phyloP scores from a whole-genome alignment of 2,888 invertebrate genomes.

The Hemithea aestivaria region DNA sequence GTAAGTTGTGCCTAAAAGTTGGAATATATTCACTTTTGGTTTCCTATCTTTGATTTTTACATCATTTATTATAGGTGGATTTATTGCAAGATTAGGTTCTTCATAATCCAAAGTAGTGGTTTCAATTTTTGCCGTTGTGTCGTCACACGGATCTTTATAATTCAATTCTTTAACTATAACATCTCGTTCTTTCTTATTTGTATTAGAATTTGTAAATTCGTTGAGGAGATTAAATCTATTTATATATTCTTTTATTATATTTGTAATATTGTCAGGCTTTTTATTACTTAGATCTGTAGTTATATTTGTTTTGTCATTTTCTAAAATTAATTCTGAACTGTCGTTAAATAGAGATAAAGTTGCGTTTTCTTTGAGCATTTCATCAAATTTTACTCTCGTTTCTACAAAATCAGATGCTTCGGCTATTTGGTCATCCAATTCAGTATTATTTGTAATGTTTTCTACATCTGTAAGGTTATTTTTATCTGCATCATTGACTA shows the following conservation, averaged over 20 bases:
- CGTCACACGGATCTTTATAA: slow-evolving; percentile 15
- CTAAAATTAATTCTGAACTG: slow-evolving; percentile 2
- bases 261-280: too few relatives aligned
- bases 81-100: too few relatives aligned
- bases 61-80: too few relatives aligned
- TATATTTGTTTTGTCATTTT: neutral
- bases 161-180: slow-evolving; percentile 1
- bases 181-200: neutral
- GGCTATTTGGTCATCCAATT: slow-evolving; percentile 20
- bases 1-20: slow-evolving; percentile 10
- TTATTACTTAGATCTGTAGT: neutral
- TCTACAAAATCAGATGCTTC: slow-evolving; percentile 14
- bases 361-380: slow-evolving; percentile 6
- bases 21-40: slow-evolving; percentile 7
- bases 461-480: slow-evolving; percentile 2
- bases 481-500: neutral
- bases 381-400: slow-evolving; percentile 4
- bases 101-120: neutral
- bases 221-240: too few relatives aligned
- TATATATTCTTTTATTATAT: too few relatives aligned
- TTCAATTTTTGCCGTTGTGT: neutral
- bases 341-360: slow-evolving; percentile 6
- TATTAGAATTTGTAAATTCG: neutral
- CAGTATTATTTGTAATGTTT: slow-evolving; percentile 4
- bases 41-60: neutral